Base-by-base conservation (phyloP, 1,140 invertebrate genomes). In the Drosophila parabipectinata region DNA sequence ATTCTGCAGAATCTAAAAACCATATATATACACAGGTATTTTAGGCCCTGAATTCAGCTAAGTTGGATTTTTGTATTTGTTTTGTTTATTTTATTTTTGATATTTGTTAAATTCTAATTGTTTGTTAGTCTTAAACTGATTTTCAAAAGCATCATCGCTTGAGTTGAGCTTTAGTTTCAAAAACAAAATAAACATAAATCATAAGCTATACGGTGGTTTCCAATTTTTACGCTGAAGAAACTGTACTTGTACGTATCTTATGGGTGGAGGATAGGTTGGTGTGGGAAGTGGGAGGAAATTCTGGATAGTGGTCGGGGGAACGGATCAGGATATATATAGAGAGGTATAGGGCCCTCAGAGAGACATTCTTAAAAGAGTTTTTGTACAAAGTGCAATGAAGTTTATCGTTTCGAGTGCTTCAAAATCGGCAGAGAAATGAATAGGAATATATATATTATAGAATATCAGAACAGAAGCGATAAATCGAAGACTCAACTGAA, bases 1-100 rank as follows among this genome's bases (percentile, higher is more conserved):
- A 95, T 97, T 97, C 96, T 97, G 96, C 96, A 97, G 97, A 96
- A 97, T 97, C 97, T 97, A 97, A 95, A 90, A 91, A 90, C 91
- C 85, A 91, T 91, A 91, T 81, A 90, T 90, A 91, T 85, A 90
- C 73, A 88, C 76, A 88, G 72, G 83, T 88, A 88, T 83, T 88
- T 79, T 81, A 91, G 80, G 80, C 90, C 90, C 90, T 87, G 75
- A 83, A 10, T 89, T 77, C 79, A 62, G 51, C 80, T 76, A 81
- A 45, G 50, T 77, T 60, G 34, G 48, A 50, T 64, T 80, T 60
- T 68, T 69, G 52, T 54, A 67, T 71, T 66, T 69, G 78, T 61
- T 75, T 79, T 85, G 52, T 79, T 84, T 66, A 64, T 53, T 73
- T 75, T 55, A 44, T 60, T 69, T 54, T 73, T 67, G 59, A 66